These are phyloP conservation scores for Eupeodes latifasciatus DNA, from an alignment of 2,888 invertebrate genomes.

Conservation along the genomic window DNA sequence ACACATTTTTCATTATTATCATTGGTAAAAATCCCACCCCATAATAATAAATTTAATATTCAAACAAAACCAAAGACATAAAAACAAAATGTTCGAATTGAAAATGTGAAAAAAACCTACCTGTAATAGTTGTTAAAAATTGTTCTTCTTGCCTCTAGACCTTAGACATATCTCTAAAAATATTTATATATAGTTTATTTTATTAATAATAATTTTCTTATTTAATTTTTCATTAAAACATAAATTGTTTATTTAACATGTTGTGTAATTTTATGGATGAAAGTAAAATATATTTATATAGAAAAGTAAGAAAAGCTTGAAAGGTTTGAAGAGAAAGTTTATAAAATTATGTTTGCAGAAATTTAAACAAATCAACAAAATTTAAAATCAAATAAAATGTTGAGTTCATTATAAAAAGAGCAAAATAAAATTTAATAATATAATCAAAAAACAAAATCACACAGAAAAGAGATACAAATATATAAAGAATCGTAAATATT, in stretches of 20 bases:
- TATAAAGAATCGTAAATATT: constrained; percentile 65
- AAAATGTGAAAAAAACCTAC: constrained; percentile 35
- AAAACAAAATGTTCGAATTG: constrained; percentile 10
- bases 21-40: constrained; percentile 22
- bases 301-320: constrained; percentile 35
- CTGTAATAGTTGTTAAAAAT: constrained; percentile 61
- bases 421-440: not conserved
- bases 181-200: not conserved
- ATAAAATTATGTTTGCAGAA: not conserved
- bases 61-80: not conserved
- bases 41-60: not conserved
- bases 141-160: constrained; percentile 65
- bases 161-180: constrained; percentile 63
- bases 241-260: constrained; percentile 3
- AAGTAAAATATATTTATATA: constrained; percentile 29
- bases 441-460: constrained; percentile 13
- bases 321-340: constrained; percentile 13
- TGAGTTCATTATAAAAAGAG: constrained; percentile 41
- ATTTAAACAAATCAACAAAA: not conserved
- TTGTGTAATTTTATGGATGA: constrained; percentile 9
- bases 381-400: constrained; percentile 15
- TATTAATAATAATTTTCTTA: not conserved
- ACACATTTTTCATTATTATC: not conserved
- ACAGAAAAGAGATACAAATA: constrained; percentile 33
- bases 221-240: not conserved